Evolutionary conservation across 2,797 vertebrate species (phyloP).

Genomic region (Linurgus olivaceus): DNA sequence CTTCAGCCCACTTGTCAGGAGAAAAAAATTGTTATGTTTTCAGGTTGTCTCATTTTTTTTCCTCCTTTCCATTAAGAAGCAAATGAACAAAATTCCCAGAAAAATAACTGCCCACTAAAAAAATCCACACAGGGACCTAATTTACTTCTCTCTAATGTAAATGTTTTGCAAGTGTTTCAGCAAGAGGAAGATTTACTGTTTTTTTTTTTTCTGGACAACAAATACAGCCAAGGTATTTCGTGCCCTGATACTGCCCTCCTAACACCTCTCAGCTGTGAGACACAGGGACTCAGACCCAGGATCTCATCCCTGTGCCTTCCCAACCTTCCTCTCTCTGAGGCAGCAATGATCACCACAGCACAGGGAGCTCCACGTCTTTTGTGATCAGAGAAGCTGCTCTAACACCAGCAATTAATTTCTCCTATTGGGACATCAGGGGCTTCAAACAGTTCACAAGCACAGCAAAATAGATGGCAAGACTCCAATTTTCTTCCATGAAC

Average conservation of each 20-base stretch:
- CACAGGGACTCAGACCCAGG: neutral
- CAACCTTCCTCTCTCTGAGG: neutral
- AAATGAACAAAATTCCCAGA: neutral
- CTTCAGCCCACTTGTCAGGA: neutral
- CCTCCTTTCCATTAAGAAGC: neutral
- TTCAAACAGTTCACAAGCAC: neutral
- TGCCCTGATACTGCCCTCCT: neutral
- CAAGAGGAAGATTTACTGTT: neutral
- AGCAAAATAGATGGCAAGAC: conserved; percentile 29
- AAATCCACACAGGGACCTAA: neutral
- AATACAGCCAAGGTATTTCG: neutral
- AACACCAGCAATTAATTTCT: conserved; percentile 39
- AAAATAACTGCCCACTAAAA: neutral
- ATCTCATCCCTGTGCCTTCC: neutral
- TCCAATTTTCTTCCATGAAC: conserved; percentile 39
- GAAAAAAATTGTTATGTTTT: neutral
- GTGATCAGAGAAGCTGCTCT: neutral
- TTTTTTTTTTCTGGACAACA: neutral
- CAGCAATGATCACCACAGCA: neutral
- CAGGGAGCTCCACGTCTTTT: neutral
- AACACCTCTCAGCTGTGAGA: neutral
- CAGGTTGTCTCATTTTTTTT: neutral
- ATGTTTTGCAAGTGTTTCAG: neutral
- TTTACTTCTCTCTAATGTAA: neutral
- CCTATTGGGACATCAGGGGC: neutral